These are phyloP conservation scores for Agrochola litura DNA, from an alignment of 2,888 invertebrate genomes.

Conservation along the genomic window DNA sequence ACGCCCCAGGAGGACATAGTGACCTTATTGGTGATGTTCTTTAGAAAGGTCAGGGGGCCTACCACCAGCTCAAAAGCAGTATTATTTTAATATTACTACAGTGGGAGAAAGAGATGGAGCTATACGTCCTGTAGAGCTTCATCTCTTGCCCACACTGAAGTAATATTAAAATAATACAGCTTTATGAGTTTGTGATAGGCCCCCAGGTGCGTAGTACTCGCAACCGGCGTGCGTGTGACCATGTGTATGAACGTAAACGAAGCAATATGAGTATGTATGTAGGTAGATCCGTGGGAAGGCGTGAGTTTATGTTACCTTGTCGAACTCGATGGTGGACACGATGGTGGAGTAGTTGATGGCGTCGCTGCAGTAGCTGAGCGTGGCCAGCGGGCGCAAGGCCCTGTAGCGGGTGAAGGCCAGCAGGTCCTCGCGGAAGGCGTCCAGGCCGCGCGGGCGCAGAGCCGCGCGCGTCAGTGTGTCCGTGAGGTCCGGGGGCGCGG, in stretches of 20 bases:
- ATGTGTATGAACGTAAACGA: neutral
- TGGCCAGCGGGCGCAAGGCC: conserved; percentile 95
- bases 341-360: conserved; percentile 96
- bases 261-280: neutral
- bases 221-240: neutral
- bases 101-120: no score
- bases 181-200: no score
- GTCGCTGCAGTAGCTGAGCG: conserved; percentile 97
- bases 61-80: no score
- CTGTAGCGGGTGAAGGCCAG: conserved; percentile 76
- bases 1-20: no score
- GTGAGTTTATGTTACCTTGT: conserved; percentile 89
- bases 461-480: conserved; percentile 31
- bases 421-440: conserved; percentile 95
- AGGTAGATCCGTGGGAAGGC: neutral
- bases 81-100: no score
- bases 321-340: conserved; percentile 98
- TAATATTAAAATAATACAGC: no score
- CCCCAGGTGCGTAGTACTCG: neutral
- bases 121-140: no score
- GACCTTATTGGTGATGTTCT: neutral
- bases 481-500: conserved; percentile 36
- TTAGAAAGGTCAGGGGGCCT: neutral
- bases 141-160: no score
- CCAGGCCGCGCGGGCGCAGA: conserved; percentile 87